Conservation (phyloP, 2,113 vertebrate species). For the Semnopithecus entellus region DNA sequence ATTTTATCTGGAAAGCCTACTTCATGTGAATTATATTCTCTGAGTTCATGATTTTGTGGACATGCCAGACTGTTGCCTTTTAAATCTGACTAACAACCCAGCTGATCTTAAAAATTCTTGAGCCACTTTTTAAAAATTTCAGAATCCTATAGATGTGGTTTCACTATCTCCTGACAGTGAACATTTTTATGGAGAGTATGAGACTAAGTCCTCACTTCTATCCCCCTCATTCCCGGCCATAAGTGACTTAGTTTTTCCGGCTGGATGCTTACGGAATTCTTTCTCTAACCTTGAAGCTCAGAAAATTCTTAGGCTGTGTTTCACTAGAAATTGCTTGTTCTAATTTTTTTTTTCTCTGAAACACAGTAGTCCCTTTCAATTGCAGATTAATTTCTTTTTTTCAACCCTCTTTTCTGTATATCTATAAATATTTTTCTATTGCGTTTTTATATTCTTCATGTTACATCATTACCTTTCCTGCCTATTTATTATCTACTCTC, state of each 20-base stretch:
- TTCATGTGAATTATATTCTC: neutral
- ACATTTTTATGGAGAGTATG: neutral
- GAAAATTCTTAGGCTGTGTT: constrained; percentile 16
- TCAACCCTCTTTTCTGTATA: neutral
- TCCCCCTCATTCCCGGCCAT: neutral
- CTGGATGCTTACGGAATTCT: neutral
- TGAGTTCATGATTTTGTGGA: neutral
- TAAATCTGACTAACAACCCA: neutral
- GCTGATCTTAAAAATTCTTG: neutral
- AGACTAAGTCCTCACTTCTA: neutral
- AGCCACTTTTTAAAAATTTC: no score
- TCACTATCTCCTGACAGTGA: neutral
- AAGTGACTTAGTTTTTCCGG: neutral
- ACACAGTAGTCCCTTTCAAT: neutral
- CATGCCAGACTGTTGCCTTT: neutral
- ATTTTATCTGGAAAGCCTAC: neutral
- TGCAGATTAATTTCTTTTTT: neutral
- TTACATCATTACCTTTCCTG: neutral
- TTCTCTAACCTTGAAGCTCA: neutral
- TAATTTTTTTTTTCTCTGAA: neutral
- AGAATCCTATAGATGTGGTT: neutral
- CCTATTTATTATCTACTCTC: neutral
- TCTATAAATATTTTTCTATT: neutral
- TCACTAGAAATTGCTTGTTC: neutral
- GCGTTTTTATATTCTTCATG: neutral